Evolutionary conservation across 1,140 invertebrate genomes (phyloP).

Genomic region (Lysiphlebus fabarum): DNA sequence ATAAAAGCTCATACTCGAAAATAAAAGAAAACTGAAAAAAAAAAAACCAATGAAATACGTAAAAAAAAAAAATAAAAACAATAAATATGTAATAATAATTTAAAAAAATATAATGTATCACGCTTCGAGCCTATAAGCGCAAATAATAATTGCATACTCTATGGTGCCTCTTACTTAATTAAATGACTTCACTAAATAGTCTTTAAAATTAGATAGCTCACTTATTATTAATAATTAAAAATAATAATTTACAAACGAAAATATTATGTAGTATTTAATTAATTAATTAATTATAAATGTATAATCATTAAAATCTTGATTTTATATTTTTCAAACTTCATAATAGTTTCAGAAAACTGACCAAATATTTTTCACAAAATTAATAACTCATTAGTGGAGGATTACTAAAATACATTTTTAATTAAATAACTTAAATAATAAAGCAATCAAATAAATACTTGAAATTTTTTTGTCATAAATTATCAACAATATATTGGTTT

Average conservation of each 20-base stretch:
- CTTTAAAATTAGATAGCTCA: conserved; percentile 12
- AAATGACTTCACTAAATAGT: conserved; percentile 30
- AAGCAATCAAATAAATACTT: too few relatives aligned
- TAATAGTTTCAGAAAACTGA: too few relatives aligned
- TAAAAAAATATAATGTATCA: conserved; percentile 28
- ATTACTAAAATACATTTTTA: too few relatives aligned
- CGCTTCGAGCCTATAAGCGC: conserved; percentile 27
- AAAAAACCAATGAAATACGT: not conserved
- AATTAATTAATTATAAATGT: too few relatives aligned
- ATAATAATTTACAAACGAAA: conserved; percentile 12
- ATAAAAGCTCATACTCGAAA: too few relatives aligned
- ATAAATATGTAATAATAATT: not conserved
- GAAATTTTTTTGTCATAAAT: not conserved
- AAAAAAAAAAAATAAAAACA: not conserved
- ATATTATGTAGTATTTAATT: too few relatives aligned
- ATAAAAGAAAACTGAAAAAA: not conserved
- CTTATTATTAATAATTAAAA: conserved; percentile 11
- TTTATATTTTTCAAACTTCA: too few relatives aligned
- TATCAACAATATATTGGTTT: not conserved
- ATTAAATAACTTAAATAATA: too few relatives aligned
- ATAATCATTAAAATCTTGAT: too few relatives aligned
- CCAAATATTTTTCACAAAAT: too few relatives aligned
- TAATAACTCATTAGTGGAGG: too few relatives aligned
- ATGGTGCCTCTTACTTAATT: conserved; percentile 39
- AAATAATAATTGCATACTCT: conserved; percentile 31